Evolutionary conservation across 2,888 invertebrate genomes (phyloP).

Genomic region (Philaethria dido): DNA sequence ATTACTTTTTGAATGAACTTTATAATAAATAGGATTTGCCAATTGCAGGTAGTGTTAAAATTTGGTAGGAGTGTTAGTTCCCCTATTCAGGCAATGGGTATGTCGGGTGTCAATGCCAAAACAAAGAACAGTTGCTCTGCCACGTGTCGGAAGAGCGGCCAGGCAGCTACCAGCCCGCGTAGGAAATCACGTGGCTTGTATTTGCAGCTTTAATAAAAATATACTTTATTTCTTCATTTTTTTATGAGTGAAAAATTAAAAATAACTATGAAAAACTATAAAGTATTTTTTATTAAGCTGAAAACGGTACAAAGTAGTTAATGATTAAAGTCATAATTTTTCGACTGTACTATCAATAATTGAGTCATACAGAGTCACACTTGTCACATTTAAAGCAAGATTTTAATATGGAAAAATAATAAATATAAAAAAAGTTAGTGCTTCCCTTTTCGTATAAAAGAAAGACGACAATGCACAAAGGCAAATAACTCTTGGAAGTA

Average conservation of each 20-base stretch:
- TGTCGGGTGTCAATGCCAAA: conserved; percentile 62
- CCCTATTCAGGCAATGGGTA: conserved; percentile 70
- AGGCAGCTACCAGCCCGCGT: conserved; percentile 65
- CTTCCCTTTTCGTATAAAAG: too few species aligned
- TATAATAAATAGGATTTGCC: conserved; percentile 42
- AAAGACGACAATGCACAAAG: too few species aligned
- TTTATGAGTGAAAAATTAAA: background rate
- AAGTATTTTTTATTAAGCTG: background rate
- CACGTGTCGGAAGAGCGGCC: conserved; percentile 79
- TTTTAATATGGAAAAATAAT: too few species aligned
- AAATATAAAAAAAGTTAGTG: too few species aligned
- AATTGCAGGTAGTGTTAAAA: conserved; percentile 56
- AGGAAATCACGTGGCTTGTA: conserved; percentile 58
- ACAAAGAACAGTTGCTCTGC: conserved; percentile 73
- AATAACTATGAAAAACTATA: background rate
- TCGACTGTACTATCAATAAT: too few species aligned
- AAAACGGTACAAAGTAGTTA: background rate
- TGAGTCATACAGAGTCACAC: too few species aligned
- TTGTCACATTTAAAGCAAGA: too few species aligned
- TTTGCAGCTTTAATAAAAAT: conserved; percentile 1
- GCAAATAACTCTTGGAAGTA: too few species aligned
- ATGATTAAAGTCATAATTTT: too few species aligned
- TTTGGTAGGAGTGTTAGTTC: conserved; percentile 68
- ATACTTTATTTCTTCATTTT: background rate
- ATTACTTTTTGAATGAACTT: background rate